Percentiles rank a stretch among this genome's conserved stretches.
Conservation (phyloP, 2,888 invertebrate species). For the Drosophila nigricruria region DNA sequence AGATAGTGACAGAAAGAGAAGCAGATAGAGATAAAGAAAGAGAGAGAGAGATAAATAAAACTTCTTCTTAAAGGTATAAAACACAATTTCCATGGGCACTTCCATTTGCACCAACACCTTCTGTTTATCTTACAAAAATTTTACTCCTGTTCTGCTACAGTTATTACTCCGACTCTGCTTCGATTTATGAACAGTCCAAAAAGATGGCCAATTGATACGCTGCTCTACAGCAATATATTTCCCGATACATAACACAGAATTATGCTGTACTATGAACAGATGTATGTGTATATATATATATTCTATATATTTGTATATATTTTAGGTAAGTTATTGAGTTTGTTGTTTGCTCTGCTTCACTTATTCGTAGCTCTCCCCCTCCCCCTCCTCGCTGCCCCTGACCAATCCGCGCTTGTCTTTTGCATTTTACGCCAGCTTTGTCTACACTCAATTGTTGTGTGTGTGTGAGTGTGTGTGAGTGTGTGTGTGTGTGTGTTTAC, state of each 20-base stretch:
- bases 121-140: neutral
- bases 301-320: neutral
- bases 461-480: neutral
- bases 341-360: neutral
- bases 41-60: neutral
- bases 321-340: neutral
- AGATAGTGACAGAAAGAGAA: neutral
- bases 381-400: neutral
- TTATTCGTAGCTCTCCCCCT: neutral
- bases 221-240: neutral
- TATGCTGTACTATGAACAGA: neutral
- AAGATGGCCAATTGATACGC: constrained; percentile 10
- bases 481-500: constrained; percentile 16
- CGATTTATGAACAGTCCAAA: neutral
- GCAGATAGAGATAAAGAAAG: neutral
- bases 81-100: neutral
- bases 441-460: constrained; percentile 21
- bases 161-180: neutral
- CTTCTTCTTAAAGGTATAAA: neutral
- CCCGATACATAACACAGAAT: neutral
- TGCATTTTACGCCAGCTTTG: constrained; percentile 46
- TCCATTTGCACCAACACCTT: too few species aligned
- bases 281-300: neutral
- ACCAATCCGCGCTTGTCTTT: constrained; percentile 33
- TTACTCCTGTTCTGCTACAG: neutral